These are phyloP conservation scores for Megastigmus dorsalis DNA, from an alignment of 2,888 invertebrate species.

Conservation along the genomic window DNA sequence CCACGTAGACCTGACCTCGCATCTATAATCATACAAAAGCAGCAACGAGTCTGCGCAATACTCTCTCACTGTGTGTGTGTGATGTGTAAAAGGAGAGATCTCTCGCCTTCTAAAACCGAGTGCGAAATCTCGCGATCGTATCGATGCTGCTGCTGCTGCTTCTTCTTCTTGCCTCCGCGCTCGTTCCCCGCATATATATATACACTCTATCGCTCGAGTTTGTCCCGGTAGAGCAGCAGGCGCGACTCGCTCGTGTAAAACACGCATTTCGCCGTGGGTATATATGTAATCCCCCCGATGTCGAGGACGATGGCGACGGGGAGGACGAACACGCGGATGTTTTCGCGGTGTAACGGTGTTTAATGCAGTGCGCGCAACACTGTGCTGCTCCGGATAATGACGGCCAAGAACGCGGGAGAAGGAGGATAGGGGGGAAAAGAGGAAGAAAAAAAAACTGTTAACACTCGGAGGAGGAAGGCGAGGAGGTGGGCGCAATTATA, in stretches of 20 bases:
- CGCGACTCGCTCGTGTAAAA: conserved; percentile 44
- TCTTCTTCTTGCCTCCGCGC: background rate
- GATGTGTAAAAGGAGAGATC: no score
- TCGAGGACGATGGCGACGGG: background rate
- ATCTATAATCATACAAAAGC: no score
- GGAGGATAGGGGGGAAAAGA: background rate
- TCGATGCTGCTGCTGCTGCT: background rate
- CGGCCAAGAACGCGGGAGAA: conserved; percentile 1
- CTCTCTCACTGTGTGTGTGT: no score
- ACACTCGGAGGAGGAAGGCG: conserved; percentile 13
- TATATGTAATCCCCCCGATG: background rate
- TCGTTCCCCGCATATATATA: background rate
- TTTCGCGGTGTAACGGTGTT: conserved; percentile 49
- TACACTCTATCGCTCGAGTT: background rate
- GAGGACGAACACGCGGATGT: no score
- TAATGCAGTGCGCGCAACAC: conserved; percentile 26
- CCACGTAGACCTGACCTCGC: no score
- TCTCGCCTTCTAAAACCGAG: conserved; percentile 28
- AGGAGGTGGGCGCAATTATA: conserved; percentile 35
- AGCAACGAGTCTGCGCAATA: no score
- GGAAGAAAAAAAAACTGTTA: conserved; percentile 42
- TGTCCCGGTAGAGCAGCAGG: no score
- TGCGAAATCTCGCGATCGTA: conserved; percentile 47
- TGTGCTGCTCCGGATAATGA: conserved; percentile 46
- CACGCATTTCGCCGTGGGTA: conserved; percentile 28